Conservation (phyloP, 2,797 vertebrate genomes). For the Ispidina picta region DNA sequence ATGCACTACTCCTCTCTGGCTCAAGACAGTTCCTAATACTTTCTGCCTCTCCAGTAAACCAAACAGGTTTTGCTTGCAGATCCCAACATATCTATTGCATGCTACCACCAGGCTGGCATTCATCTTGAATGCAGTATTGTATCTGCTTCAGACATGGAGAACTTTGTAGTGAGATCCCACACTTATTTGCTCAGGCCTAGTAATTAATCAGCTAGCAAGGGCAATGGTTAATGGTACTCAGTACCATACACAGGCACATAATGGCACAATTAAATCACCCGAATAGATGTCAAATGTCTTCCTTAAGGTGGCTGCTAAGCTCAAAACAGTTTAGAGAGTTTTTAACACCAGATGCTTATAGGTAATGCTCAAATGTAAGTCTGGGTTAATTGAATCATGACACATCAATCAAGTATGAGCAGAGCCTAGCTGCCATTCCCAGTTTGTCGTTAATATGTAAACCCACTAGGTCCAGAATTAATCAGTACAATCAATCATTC, state of each 20-base stretch:
- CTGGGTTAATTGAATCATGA: conserved; percentile 12
- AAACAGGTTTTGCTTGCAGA: conserved; percentile 38
- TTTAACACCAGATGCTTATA: conserved; percentile 26
- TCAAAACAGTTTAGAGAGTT: background rate
- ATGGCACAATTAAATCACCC: conserved; percentile 40
- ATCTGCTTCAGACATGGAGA: background rate
- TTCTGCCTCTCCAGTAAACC: conserved; percentile 24
- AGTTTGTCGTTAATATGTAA: background rate
- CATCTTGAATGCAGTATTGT: rapidly evolving
- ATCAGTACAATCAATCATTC: background rate
- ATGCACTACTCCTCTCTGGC: background rate
- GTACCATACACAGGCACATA: background rate
- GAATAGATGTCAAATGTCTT: conserved; percentile 26
- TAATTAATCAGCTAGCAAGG: background rate
- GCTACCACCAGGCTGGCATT: background rate
- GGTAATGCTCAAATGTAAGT: background rate
- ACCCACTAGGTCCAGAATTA: background rate
- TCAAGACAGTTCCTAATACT: background rate
- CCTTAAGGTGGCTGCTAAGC: conserved; percentile 29
- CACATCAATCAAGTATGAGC: background rate
- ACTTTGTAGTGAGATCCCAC: background rate
- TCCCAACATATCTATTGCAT: background rate
- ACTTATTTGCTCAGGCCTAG: background rate
- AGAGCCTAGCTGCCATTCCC: background rate
- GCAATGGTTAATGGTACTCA: conserved; percentile 8